Conservation (phyloP, 2,888 invertebrate genomes). For the Onchidella celtica region DNA sequence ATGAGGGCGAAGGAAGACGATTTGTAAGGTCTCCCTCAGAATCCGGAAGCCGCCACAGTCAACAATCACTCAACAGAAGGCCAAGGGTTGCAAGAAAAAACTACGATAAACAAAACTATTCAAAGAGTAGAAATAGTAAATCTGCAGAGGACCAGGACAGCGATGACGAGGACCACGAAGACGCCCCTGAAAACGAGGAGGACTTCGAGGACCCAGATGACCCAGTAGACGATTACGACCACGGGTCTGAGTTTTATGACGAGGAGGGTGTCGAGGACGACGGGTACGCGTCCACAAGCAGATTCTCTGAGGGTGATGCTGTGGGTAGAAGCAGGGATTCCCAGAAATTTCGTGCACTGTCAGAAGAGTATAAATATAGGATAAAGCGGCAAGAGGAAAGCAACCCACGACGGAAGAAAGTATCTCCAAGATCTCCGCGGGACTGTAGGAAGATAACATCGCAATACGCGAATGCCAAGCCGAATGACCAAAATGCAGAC, state of each 20-base stretch:
- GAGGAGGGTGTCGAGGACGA: conserved; percentile 15
- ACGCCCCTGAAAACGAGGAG: too few species aligned
- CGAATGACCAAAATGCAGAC: not conserved
- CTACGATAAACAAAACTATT: too few species aligned
- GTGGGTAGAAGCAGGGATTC: conserved; percentile 16
- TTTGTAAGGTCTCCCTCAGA: too few species aligned
- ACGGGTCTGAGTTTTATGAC: not conserved
- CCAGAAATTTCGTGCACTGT: not conserved
- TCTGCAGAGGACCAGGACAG: too few species aligned
- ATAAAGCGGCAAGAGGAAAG: not conserved
- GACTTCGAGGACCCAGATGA: not conserved
- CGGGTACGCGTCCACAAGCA: conserved; percentile 25
- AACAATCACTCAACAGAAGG: too few species aligned
- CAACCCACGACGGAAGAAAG: not conserved
- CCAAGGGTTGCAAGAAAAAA: too few species aligned
- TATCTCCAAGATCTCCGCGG: not conserved
- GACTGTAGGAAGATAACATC: not conserved
- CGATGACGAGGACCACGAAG: not conserved
- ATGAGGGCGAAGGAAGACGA: too few species aligned
- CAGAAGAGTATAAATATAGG: not conserved
- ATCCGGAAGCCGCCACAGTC: too few species aligned
- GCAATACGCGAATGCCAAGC: not conserved
- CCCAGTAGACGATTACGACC: too few species aligned
- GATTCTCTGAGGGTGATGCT: conserved; percentile 36
- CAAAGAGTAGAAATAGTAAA: too few species aligned